phyloP scores from a whole-genome alignment of 2,888 invertebrate species.

The Troides aeacus region DNA sequence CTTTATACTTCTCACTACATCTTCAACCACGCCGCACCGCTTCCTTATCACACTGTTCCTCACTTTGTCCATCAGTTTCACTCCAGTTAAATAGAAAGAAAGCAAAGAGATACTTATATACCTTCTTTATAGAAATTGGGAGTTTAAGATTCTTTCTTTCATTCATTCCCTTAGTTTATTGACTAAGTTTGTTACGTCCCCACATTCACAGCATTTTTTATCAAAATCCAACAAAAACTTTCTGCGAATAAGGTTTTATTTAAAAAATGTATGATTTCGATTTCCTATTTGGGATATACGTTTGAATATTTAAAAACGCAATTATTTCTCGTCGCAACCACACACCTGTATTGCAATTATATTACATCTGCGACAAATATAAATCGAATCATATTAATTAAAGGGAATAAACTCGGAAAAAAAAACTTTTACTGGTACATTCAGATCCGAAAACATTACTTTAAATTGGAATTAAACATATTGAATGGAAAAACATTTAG shows the following conservation, averaged over 20 bases:
- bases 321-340: constrained; percentile 7
- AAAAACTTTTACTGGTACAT: neutral
- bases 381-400: constrained; percentile 25
- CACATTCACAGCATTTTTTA: no score
- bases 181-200: no score
- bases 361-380: constrained; percentile 17
- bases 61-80: no score
- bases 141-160: no score
- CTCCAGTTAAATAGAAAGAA: no score
- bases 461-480: neutral
- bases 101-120: no score
- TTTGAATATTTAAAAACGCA: constrained; percentile 13
- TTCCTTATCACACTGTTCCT: no score
- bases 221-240: no score
- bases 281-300: neutral
- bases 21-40: no score
- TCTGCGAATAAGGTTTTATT: neutral
- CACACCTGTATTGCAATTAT: constrained; percentile 2
- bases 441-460: neutral
- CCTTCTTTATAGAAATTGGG: no score
- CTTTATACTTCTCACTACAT: no score
- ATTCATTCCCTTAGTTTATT: no score
- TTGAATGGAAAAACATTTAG: neutral
- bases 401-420: constrained; percentile 13
- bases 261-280: constrained; percentile 2